Evolutionary conservation across 2,888 invertebrate species (phyloP), one percentile per base, ranked within the genome.

Genomic region (Cosmorhoe ocellata): DNA sequence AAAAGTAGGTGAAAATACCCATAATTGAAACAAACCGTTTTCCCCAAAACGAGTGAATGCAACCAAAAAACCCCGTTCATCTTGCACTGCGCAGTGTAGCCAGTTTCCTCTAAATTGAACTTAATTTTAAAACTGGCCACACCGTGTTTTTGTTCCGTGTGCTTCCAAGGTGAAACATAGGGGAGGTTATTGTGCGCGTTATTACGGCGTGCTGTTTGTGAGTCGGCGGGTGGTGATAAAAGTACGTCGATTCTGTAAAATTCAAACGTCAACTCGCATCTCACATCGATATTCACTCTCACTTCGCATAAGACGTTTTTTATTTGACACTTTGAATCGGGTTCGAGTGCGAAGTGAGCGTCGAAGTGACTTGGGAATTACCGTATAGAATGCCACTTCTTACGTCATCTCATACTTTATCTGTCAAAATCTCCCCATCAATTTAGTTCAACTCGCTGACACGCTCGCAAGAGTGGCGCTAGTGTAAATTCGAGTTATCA

Each of bases 41-140:
- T 51, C 53, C 54, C 28, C 44, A 55, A 47, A 48, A 51, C 41
- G 54, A 37, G 39, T 24, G 52, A 56, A 59, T 59, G 62, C 59
- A 67, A 48, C 64, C 57, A 61, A 71, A 67, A 66, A 67, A 66
- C 64, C 63, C 42, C 61, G 54, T 62, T 68, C 67, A 61, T 70
- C 64, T 73, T 72, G 66, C 67, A 66, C 71, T 65, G 74, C 71
- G 66, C 10, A 46, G 48, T 48, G 53, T 49, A 32, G 48, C 63
- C 69, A 73, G 74, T 77, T 79, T 76, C 74, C 63, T 64, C 74
- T 68, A 74, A 81, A 83, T 79, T 79, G 73, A 74, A 77, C 79
- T 77, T 79, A 81, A 81, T 84, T 83, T 79, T 79, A 79, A 83
- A 84, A 81, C 79, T 80, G 79, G 74, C 77, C 79, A 76, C 70